phyloP scores from a whole-genome alignment of 2,888 invertebrate genomes.

The Serripes groenlandicus region DNA sequence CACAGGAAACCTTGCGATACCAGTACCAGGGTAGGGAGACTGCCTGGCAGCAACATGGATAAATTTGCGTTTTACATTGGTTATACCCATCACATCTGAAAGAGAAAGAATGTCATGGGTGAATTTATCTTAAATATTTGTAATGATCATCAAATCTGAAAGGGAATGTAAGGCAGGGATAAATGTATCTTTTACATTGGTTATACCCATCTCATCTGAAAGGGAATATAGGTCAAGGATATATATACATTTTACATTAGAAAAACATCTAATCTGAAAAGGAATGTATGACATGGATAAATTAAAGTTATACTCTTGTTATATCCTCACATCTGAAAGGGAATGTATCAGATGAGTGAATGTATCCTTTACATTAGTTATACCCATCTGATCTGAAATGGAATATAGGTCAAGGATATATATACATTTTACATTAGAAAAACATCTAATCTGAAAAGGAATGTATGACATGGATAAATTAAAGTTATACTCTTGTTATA shows the following conservation, averaged over 20 bases:
- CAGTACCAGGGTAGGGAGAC: slow-evolving; percentile 85
- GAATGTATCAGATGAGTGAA: slow-evolving; percentile 38
- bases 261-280: too few species aligned
- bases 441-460: too few species aligned
- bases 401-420: too few species aligned
- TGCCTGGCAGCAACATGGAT: slow-evolving; percentile 84
- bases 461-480: too few species aligned
- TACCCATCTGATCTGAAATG: slow-evolving; percentile 69
- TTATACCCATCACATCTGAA: background rate
- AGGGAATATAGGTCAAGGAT: too few species aligned
- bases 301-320: background rate
- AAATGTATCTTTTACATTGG: too few species aligned
- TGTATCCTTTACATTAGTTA: slow-evolving; percentile 68
- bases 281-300: too few species aligned
- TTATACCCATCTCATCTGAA: too few species aligned
- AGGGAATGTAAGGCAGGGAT: too few species aligned
- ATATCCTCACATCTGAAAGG: background rate
- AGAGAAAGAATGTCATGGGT: background rate
- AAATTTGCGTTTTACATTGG: background rate
- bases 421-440: too few species aligned
- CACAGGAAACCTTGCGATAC: slow-evolving; percentile 84
- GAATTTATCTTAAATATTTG: background rate
- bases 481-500: too few species aligned
- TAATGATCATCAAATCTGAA: background rate
- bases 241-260: too few species aligned